Evolutionary conservation across 2,113 vertebrate genomes (phyloP), one percentile per base, ranked within the genome.

Genomic region (Dromaius novaehollandiae): DNA sequence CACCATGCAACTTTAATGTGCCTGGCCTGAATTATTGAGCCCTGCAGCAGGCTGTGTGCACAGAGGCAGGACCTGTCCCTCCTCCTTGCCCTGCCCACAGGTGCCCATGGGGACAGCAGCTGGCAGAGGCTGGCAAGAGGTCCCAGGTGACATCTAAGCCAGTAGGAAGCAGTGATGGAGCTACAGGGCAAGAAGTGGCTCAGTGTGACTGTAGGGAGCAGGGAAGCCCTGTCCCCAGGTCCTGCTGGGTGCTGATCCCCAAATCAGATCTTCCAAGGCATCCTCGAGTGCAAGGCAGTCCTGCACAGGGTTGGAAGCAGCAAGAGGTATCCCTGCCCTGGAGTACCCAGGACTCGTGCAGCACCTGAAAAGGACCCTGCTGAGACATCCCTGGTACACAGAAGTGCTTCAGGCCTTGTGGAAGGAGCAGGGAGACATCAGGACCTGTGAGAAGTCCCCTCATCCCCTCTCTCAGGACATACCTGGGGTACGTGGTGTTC

Each of bases 11-110:
- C n/a, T 96, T 96, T 95, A 96, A 96, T 93, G 91, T 48, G n/a
- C 92, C 66, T 36, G 70, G 81, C 84, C 91, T 96, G 89, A 96
- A 96, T 96, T 95, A 96, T 38, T 96, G 87, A 96, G 91, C 70
- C 70, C 60, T 82, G 87, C 84, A 84, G 94, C 1, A 1, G 71
- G 53, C 66, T 87, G 84, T 0, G 2, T 68, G 81, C 8, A 0
- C 0, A 10, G 20, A 42, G 74, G 69, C 81, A 87, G 55, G 51
- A 91, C 46, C 5, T 24, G 1, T 24, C 61, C 42, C 46, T 92
- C 30, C 77, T 82, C 74, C 40, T 73, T 51, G 70, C 73, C 55
- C 21, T 60, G 42, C 11, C 77, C 2, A 0, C 0, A 2, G 11
- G 14, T 0, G 1, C 63, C 34, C 1, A 2, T 40, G 5, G 3